Evolutionary conservation across 2,113 vertebrate genomes (phyloP).

Genomic region (Xenopus laevis): DNA sequence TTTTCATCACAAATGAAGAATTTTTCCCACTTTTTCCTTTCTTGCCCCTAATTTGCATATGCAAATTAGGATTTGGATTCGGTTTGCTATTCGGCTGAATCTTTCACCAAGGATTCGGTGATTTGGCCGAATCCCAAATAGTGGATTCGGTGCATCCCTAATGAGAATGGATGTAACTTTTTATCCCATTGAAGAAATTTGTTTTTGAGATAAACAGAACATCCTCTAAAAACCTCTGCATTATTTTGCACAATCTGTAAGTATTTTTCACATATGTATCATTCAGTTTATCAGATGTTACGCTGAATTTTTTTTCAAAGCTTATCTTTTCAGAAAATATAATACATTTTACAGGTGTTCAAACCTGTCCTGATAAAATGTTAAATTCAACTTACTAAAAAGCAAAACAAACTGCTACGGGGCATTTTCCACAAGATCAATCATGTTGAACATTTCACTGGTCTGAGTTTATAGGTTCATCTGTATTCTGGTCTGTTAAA

Average conservation of each 20-base stretch:
- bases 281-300: not conserved
- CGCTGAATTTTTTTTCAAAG: not conserved
- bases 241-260: not conserved
- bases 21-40: no score
- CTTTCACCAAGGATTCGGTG: no score
- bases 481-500: not conserved
- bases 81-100: no score
- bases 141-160: no score
- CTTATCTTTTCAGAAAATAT: conserved; percentile 5
- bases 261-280: not conserved
- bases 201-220: no score
- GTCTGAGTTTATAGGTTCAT: not conserved
- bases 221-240: not conserved
- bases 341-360: conserved; percentile 5
- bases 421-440: conserved; percentile 13
- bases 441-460: conserved; percentile 12
- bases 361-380: conserved; percentile 14
- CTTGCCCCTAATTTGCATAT: no score
- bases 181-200: no score
- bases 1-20: no score
- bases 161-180: no score
- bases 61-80: no score
- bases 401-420: conserved; percentile 1
- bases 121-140: no score
- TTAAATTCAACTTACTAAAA: conserved; percentile 5